Conservation (phyloP, 2,888 invertebrate genomes). For the Taenaris catops region DNA sequence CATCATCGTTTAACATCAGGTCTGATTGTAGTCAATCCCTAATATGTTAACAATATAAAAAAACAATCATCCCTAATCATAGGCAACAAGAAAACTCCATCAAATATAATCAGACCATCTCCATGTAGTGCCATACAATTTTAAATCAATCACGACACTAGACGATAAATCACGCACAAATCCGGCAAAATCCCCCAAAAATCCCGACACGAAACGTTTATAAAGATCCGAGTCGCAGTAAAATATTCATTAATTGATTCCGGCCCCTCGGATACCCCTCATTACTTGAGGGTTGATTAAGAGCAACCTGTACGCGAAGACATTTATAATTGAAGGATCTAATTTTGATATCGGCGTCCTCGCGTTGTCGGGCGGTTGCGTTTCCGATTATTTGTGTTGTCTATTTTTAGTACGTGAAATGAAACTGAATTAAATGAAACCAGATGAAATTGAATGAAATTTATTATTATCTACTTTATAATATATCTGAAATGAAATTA, state of each 20-base stretch:
- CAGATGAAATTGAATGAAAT: no score
- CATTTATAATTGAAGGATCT: slow-evolving; percentile 12
- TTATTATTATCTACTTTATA: no score
- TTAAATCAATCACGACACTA: slow-evolving; percentile 52
- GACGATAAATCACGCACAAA: slow-evolving; percentile 49
- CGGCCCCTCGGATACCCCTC: slow-evolving; percentile 63
- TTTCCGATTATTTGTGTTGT: no score
- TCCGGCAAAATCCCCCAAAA: slow-evolving; percentile 53
- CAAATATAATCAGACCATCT: no score
- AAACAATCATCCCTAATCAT: no score
- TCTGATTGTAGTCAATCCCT: no score
- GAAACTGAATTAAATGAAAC: no score
- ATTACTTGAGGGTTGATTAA: slow-evolving; percentile 73
- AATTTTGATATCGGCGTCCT: slow-evolving; percentile 8
- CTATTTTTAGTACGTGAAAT: no score
- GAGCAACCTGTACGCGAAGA: slow-evolving; percentile 46
- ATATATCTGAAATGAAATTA: no score
- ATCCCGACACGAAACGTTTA: slow-evolving; percentile 70
- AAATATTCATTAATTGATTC: slow-evolving; percentile 79
- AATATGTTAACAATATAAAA: no score
- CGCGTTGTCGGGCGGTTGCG: background rate
- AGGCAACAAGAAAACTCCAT: no score
- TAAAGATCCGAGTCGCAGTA: slow-evolving; percentile 60
- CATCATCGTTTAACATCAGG: no score
- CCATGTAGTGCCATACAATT: slow-evolving; percentile 24